A percentile compares a stretch with the other conserved stretches of the same genome.
phyloP scores from a whole-genome alignment of 2,797 vertebrate genomes.

The Alfaro cultratus region DNA sequence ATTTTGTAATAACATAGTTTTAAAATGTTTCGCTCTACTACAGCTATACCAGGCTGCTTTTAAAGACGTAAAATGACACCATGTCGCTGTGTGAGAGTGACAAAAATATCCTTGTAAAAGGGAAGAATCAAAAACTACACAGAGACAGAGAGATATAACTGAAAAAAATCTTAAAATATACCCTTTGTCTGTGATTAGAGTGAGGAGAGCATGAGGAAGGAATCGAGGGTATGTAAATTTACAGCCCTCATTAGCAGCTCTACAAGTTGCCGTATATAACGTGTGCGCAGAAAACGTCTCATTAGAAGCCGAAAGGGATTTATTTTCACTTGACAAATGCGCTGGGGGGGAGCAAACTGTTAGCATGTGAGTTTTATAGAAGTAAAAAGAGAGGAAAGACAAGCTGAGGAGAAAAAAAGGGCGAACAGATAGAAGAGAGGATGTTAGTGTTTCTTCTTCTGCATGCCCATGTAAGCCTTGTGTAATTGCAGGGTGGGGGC shows the following conservation, averaged over 20 bases:
- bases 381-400: conserved; percentile 18
- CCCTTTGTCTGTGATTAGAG: conserved; percentile 23
- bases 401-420: neutral
- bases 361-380: conserved; percentile 35
- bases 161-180: conserved; percentile 17
- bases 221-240: conserved; percentile 39
- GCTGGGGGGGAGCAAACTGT: conserved; percentile 40
- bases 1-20: neutral
- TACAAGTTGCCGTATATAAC: conserved; percentile 27
- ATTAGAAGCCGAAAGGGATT: conserved; percentile 33
- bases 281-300: conserved; percentile 46
- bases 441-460: conserved; percentile 68
- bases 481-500: conserved; percentile 74
- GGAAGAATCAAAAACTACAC: conserved; percentile 13
- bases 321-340: conserved; percentile 22
- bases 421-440: conserved; percentile 35
- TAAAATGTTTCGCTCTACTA: neutral
- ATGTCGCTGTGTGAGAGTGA: neutral
- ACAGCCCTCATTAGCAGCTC: conserved; percentile 47
- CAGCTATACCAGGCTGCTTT: neutral
- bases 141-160: conserved; percentile 27
- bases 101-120: neutral
- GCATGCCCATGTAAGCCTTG: conserved; percentile 58
- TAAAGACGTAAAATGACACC: neutral
- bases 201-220: conserved; percentile 14